Conservation (phyloP, 2,113 vertebrate species). For the Chaetodon trifascialis region DNA sequence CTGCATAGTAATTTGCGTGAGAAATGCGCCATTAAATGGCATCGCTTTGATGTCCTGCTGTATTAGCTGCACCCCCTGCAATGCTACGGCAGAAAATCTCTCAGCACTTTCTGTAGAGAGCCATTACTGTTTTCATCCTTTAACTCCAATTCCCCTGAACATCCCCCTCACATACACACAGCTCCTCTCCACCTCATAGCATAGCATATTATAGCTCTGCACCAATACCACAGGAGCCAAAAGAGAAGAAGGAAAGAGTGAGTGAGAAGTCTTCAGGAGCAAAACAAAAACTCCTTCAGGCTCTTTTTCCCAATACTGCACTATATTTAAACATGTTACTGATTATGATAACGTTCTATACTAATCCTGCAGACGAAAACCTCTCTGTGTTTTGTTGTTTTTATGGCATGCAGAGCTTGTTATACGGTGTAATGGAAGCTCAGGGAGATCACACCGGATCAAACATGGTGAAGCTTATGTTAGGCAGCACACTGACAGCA, state of each 20-base stretch:
- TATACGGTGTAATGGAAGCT: neutral
- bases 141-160: slow-evolving; percentile 13
- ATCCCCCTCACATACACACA: neutral
- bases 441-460: slow-evolving; percentile 1
- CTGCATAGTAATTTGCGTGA: slow-evolving; percentile 17
- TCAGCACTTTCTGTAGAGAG: slow-evolving; percentile 43
- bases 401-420: neutral
- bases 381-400: slow-evolving; percentile 2
- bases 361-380: slow-evolving; percentile 5
- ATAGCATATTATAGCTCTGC: slow-evolving; percentile 30
- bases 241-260: slow-evolving; percentile 17
- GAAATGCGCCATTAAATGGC: slow-evolving; percentile 11
- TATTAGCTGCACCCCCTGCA: slow-evolving; percentile 38
- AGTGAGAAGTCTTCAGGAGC: neutral
- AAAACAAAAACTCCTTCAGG: slow-evolving; percentile 18
- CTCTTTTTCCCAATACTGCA: slow-evolving; percentile 34
- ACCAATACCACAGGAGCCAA: slow-evolving; percentile 11
- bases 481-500: neutral
- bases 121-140: slow-evolving; percentile 46
- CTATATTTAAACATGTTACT: slow-evolving; percentile 14
- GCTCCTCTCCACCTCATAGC: slow-evolving; percentile 12
- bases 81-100: slow-evolving; percentile 34
- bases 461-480: neutral
- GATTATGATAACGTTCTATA: slow-evolving; percentile 16
- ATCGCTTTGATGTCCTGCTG: slow-evolving; percentile 36